Base-by-base conservation (phyloP, 2,797 vertebrate genomes). In the Antennarius maculatus region DNA sequence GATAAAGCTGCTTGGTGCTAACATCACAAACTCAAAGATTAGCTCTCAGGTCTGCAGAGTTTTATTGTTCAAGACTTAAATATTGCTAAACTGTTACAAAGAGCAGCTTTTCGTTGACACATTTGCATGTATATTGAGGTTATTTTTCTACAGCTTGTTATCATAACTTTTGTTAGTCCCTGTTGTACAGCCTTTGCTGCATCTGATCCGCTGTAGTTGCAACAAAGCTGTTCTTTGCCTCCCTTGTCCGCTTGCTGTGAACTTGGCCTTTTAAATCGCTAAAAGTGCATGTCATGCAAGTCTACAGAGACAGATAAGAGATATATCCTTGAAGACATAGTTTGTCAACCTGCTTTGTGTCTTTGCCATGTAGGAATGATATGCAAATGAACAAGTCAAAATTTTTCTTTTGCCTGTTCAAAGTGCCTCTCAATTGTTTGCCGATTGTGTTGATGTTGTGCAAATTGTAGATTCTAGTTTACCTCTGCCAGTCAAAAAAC, bases 131-230 rank as follows among this genome's bases (percentile, higher is more conserved):
- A 42, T 66, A 65, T 70, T 2, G 27, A 53, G 27, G 65, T 63
- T 39, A 63, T 54, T 68, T 47, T 61, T 59, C 31, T 52, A 43
- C 45, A 45, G 61, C 46, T 16, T 54, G 5, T 50, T 55, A 59
- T 50, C 71, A 72, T 63, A 71, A 64, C 69, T 72, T 41, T 71
- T 71, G 65, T 67, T 70, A 62, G 45, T 37, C 45, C 58, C 31
- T 69, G 47, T 18, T n/a, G 27, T 41, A 29, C 71, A 59, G 42
- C 43, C 63, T 61, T 74, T 75, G 65, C 49, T 56, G 52, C 28
- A 50, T 77, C 60, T 69, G 70, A 87, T 82, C 57, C 58, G 51
- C 31, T 34, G 31, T 41, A 66, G 49, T 31, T 6, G 10, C 49
- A 58, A 37, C 18, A 55, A 59, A 68, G 57, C 65, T 31, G 46